Percentiles rank a stretch among this genome's conserved stretches.
Evolutionary conservation across 2,797 vertebrate species (phyloP).

Genomic region (Spea hammondii): DNA sequence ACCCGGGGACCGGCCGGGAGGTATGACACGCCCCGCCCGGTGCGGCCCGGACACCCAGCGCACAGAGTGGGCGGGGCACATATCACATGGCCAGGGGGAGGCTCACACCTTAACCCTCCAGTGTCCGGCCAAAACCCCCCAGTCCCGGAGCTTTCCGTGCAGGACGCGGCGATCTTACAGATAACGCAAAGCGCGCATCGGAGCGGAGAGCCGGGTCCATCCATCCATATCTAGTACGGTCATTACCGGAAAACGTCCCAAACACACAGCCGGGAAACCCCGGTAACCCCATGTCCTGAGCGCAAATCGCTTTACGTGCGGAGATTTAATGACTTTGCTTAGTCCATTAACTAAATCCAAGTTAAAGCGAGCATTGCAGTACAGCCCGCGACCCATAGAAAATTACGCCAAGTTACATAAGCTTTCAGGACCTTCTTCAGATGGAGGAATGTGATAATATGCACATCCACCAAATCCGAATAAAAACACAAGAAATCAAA

Average conservation of each 20-base stretch:
- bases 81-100: constrained; percentile 11
- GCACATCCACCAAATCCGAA: too few species aligned
- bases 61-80: constrained; percentile 18
- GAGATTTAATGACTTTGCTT: too few species aligned
- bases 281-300: background rate
- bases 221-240: background rate
- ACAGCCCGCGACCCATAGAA: too few species aligned
- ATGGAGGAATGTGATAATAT: too few species aligned
- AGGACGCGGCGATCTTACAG: background rate
- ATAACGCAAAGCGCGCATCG: background rate
- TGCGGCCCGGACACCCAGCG: constrained; percentile 5
- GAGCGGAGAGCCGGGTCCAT: background rate
- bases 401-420: too few species aligned
- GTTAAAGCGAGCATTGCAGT: too few species aligned
- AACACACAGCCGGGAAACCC: background rate
- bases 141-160: too few species aligned
- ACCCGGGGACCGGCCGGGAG: constrained; percentile 42
- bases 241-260: background rate
- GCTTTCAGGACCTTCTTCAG: too few species aligned
- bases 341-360: too few species aligned
- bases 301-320: too few species aligned
- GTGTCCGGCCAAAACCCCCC: background rate
- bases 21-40: constrained; percentile 29
- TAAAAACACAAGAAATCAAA: too few species aligned
- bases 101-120: constrained; percentile 10